These are phyloP conservation scores for Lissocephala sabroskyi DNA, from an alignment of 2,888 invertebrate genomes.

Conservation along the genomic window DNA sequence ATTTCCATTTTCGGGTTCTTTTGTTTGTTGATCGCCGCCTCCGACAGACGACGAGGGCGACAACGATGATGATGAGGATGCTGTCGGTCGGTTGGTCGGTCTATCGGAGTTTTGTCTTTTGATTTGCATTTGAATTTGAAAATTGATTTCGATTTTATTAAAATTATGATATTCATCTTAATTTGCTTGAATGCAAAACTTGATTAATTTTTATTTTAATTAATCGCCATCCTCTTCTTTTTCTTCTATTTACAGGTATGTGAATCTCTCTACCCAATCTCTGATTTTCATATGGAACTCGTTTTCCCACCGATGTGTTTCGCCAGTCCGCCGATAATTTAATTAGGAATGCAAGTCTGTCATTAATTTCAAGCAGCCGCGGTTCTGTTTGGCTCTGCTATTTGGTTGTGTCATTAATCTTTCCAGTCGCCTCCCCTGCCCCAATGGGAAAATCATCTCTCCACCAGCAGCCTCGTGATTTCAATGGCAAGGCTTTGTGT, in stretches of 20 bases:
- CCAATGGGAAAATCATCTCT: conserved; percentile 25
- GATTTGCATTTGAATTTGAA: conserved; percentile 16
- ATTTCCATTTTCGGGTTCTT: too few species aligned
- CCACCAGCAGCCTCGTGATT: too few species aligned
- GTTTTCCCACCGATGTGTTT: conserved; percentile 1
- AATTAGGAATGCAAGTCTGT: conserved; percentile 62
- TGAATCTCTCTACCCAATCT: conserved; percentile 1
- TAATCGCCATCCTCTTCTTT: too few species aligned
- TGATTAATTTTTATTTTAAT: conserved; percentile 40
- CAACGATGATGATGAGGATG: too few species aligned
- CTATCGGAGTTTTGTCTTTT: conserved; percentile 4
- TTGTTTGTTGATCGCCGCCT: too few species aligned
- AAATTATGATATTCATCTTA: conserved; percentile 68
- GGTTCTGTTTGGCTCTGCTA: conserved; percentile 26
- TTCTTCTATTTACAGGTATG: conserved; percentile 33
- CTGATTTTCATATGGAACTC: conserved; percentile 11
- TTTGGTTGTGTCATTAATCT: conserved; percentile 52
- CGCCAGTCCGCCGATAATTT: conserved; percentile 25
- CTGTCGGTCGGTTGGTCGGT: conserved; percentile 2
- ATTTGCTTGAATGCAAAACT: conserved; percentile 56
- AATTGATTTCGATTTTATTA: conserved; percentile 60
- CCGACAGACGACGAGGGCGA: too few species aligned
- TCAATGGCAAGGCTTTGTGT: conserved; percentile 58
- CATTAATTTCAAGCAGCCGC: conserved; percentile 46
- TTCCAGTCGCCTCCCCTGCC: conserved; percentile 34